Evolutionary conservation across 2,113 vertebrate genomes (phyloP), one percentile per base, ranked within the genome.

Genomic region (Australoheros scitulus): DNA sequence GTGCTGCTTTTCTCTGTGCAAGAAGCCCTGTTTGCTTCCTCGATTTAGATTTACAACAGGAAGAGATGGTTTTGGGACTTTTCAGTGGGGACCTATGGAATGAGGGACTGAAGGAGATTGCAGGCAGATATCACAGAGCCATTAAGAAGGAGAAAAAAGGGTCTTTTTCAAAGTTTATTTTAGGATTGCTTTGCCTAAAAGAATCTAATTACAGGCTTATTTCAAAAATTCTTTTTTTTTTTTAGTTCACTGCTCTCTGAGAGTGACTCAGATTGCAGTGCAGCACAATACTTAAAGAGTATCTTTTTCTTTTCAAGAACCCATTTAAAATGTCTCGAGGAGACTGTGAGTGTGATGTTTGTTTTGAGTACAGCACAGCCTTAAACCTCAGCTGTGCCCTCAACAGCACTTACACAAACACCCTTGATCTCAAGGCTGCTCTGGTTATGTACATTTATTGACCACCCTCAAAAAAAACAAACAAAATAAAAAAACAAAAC

Each of bases 11-110:
- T 77, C 79, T 87, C 68, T 70, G 74, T 76, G 52, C 65, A 76
- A 77, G 77, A 50, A 87, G 82, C 61, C 61, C 58, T n/a, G 57
- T 89, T 88, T 83, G 80, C 86, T 77, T 85, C 81, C 89, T 90
- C 11, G 22, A 91, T 92, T 93, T 86, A 92, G 92, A 93, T 94
- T 94, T 94, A 94, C 86, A 90, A 92, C 91, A 91, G 89, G 90
- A 93, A 92, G 84, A 80, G 80, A 90, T 36, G 56, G 78, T 89
- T 88, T 87, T 68, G 57, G 87, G 84, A 88, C 83, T 88, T 88
- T 88, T 82, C 78, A 72, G 79, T 24, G 11, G 70, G 81, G 75
- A 92, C 63, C 3, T 15, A 77, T 83, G 82, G 85, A 92, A 84
- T 74, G 74, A 80, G 29, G 60, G 87, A 58, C 34, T 47, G 50